phyloP scores from a whole-genome alignment of 2,113 vertebrate genomes.

The Brachyistius frenatus region DNA sequence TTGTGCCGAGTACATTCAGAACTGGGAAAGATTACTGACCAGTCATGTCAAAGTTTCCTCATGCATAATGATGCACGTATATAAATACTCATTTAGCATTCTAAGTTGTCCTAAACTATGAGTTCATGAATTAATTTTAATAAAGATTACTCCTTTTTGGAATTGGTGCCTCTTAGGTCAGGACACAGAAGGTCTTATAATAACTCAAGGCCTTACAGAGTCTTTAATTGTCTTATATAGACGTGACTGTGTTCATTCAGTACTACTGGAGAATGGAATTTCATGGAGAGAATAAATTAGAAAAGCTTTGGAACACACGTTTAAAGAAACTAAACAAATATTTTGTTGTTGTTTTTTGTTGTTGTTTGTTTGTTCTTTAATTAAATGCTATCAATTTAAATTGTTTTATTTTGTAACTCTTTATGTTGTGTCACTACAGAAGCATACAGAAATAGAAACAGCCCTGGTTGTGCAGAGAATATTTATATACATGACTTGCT shows the following conservation, averaged over 20 bases:
- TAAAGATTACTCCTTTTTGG: conserved; percentile 25
- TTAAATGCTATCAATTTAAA: too few relatives aligned
- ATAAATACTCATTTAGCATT: conserved; percentile 6
- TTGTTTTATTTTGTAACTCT: too few relatives aligned
- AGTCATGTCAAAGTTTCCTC: conserved; percentile 1
- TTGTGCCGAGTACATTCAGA: background rate
- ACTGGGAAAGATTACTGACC: background rate
- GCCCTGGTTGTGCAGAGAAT: background rate
- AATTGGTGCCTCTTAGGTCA: conserved; percentile 24
- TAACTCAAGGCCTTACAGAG: conserved; percentile 34
- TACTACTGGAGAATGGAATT: conserved; percentile 41
- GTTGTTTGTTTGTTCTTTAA: too few relatives aligned
- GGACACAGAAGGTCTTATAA: conserved; percentile 14
- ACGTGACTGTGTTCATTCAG: conserved; percentile 29
- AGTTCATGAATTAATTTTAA: conserved; percentile 31
- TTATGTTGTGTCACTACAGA: too few relatives aligned
- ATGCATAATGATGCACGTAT: background rate
- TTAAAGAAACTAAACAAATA: background rate
- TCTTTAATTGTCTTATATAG: conserved; percentile 39
- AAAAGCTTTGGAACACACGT: conserved; percentile 3
- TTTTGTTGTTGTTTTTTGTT: background rate
- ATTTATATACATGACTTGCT: background rate
- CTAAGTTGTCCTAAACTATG: background rate
- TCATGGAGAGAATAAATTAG: conserved; percentile 54
- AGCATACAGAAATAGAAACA: background rate